Evolutionary conservation across 1,140 invertebrate genomes (phyloP).

Genomic region (Ceratosolen solmsi): DNA sequence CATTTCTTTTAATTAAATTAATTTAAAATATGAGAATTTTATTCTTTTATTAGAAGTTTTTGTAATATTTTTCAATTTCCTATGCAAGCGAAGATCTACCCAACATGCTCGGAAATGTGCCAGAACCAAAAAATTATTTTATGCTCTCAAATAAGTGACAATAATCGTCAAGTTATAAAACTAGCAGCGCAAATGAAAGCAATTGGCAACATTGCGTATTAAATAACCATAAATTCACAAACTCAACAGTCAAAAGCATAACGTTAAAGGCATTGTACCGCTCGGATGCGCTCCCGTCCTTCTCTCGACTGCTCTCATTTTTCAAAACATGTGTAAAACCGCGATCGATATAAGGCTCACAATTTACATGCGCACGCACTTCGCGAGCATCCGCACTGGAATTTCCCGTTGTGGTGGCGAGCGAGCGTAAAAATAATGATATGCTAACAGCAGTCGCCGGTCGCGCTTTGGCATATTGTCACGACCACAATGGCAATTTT

Average conservation of each 20-base stretch:
- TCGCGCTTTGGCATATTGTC: constrained; percentile 64
- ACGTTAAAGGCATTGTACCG: too few relatives aligned
- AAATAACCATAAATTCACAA: constrained; percentile 16
- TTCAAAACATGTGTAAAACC: constrained; percentile 11
- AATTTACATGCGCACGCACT: constrained; percentile 13
- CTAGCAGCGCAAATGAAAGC: neutral
- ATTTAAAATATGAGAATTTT: too few relatives aligned
- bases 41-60: too few relatives aligned
- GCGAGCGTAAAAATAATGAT: constrained; percentile 57
- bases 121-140: too few relatives aligned
- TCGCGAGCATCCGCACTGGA: neutral
- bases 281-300: neutral
- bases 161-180: neutral
- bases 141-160: neutral
- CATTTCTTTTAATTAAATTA: too few relatives aligned
- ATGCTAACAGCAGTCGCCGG: constrained; percentile 58
- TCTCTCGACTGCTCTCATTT: neutral
- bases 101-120: too few relatives aligned
- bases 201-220: neutral
- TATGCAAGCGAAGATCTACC: too few relatives aligned
- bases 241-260: too few relatives aligned
- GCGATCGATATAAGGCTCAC: neutral
- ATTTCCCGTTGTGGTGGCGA: neutral
- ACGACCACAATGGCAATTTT: constrained; percentile 66
- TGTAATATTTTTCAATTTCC: too few relatives aligned